phyloP scores from a whole-genome alignment of 2,888 invertebrate genomes.

The Auanema freiburgensis region DNA sequence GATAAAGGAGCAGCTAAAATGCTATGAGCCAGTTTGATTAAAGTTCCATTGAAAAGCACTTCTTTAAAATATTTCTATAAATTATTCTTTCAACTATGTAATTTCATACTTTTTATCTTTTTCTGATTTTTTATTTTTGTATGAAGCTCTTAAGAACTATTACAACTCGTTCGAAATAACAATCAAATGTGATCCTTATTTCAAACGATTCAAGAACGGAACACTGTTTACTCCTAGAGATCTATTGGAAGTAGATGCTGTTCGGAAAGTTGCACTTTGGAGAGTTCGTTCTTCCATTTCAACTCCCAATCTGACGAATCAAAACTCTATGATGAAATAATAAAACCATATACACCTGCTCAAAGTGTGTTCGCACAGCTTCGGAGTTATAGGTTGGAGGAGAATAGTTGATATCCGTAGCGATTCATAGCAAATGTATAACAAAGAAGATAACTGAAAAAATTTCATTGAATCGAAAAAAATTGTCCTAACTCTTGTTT shows the following conservation, averaged over 20 bases:
- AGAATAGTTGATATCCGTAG: slow-evolving; percentile 79
- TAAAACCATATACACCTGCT: slow-evolving; percentile 50
- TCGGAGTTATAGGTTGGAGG: slow-evolving; percentile 84
- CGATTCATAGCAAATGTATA: slow-evolving; percentile 83
- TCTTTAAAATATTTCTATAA: too few species aligned
- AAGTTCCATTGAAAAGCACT: too few species aligned
- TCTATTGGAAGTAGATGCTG: neutral
- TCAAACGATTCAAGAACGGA: slow-evolving; percentile 10
- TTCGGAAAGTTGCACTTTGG: slow-evolving; percentile 31
- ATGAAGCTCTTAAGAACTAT: too few species aligned
- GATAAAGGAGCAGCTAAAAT: slow-evolving; percentile 31
- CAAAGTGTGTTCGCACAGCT: slow-evolving; percentile 74
- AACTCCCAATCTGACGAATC: slow-evolving; percentile 43
- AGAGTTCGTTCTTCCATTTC: slow-evolving; percentile 28
- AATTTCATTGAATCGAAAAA: neutral
- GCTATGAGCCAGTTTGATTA: slow-evolving; percentile 18
- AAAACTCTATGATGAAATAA: neutral
- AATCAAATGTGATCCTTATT: too few species aligned
- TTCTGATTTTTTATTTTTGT: too few species aligned
- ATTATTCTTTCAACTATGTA: too few species aligned
- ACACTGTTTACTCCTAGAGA: slow-evolving; percentile 6
- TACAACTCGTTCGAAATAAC: too few species aligned
- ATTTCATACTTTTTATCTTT: too few species aligned
- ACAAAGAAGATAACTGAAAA: slow-evolving; percentile 69
- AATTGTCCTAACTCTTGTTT: slow-evolving; percentile 64